Percentiles rank a stretch among this genome's conserved stretches.
Evolutionary conservation across 2,888 invertebrate species (phyloP).

Genomic region (Galeopsomyia nigrocyanea): DNA sequence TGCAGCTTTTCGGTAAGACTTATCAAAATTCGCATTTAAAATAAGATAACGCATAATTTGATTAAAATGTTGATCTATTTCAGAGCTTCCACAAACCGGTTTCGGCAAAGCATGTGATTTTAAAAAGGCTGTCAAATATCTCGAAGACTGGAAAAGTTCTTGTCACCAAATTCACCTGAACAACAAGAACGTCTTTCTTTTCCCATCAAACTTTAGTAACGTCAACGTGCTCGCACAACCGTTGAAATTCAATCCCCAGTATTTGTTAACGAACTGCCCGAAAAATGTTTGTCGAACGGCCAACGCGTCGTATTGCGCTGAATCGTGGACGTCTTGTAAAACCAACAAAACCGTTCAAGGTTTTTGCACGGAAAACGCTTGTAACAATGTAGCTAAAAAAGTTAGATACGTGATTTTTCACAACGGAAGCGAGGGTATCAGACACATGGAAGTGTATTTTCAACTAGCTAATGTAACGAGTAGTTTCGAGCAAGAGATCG

Average conservation of each 20-base stretch:
- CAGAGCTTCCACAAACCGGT: constrained; percentile 62
- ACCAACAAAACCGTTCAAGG: constrained; percentile 48
- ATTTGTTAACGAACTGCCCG: constrained; percentile 57
- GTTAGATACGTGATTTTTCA: constrained; percentile 67
- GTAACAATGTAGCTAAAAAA: constrained; percentile 64
- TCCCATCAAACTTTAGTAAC: constrained; percentile 60
- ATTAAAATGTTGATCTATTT: constrained; percentile 30
- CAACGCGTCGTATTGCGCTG: constrained; percentile 55
- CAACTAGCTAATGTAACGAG: constrained; percentile 64
- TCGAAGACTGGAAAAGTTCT: constrained; percentile 66
- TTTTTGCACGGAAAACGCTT: constrained; percentile 58
- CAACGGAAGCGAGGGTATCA: constrained; percentile 71
- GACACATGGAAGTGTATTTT: constrained; percentile 65
- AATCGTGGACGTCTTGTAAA: constrained; percentile 58
- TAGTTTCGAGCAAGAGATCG: constrained; percentile 61
- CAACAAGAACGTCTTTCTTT: constrained; percentile 64
- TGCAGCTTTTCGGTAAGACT: constrained; percentile 58
- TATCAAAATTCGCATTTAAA: constrained; percentile 4
- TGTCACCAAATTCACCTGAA: constrained; percentile 67
- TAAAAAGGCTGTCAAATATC: constrained; percentile 67
- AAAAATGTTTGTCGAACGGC: constrained; percentile 57
- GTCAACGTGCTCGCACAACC: constrained; percentile 60
- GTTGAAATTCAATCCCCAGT: constrained; percentile 55
- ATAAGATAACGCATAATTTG: constrained; percentile 24
- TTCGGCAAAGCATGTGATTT: constrained; percentile 61